phyloP scores from a whole-genome alignment of 2,888 invertebrate species.

The Microplitis deprimator region DNA sequence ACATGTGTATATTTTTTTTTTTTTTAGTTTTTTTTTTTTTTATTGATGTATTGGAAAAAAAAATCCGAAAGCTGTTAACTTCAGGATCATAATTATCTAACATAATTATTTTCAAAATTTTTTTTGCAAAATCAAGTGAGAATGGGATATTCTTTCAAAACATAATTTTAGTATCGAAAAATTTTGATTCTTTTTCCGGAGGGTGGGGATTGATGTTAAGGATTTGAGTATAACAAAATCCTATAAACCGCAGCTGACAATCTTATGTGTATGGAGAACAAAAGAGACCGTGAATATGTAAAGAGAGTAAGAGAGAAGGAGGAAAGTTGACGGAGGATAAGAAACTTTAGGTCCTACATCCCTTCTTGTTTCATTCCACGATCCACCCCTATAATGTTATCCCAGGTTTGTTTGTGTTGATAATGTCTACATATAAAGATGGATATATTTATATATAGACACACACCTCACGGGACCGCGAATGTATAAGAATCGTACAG shows the following conservation, averaged over 20 bases:
- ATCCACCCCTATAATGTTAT: slow-evolving; percentile 7
- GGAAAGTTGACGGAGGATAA: slow-evolving; percentile 45
- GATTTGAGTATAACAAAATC: slow-evolving; percentile 23
- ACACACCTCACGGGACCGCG: neutral
- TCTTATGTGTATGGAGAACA: neutral
- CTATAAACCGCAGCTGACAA: slow-evolving; percentile 38
- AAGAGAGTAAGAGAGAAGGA: slow-evolving; percentile 28
- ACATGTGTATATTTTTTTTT: too few species aligned
- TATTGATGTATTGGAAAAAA: too few species aligned
- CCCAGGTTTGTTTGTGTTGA: neutral
- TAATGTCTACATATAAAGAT: neutral
- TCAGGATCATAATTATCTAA: too few species aligned
- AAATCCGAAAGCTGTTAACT: too few species aligned
- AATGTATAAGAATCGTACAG: neutral
- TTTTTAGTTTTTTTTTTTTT: too few species aligned
- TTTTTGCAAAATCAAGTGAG: too few species aligned
- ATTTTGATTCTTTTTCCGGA: neutral
- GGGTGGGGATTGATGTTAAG: slow-evolving; percentile 8
- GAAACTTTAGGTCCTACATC: slow-evolving; percentile 38
- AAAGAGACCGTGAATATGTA: neutral
- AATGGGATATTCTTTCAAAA: too few species aligned
- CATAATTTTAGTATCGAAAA: neutral
- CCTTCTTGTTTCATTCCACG: slow-evolving; percentile 10
- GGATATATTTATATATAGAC: neutral
- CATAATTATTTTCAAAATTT: too few species aligned